A percentile compares a stretch with the other conserved stretches of the same genome.
Conservation (phyloP, 1,140 invertebrate genomes). For the Eufriesea mexicana region DNA sequence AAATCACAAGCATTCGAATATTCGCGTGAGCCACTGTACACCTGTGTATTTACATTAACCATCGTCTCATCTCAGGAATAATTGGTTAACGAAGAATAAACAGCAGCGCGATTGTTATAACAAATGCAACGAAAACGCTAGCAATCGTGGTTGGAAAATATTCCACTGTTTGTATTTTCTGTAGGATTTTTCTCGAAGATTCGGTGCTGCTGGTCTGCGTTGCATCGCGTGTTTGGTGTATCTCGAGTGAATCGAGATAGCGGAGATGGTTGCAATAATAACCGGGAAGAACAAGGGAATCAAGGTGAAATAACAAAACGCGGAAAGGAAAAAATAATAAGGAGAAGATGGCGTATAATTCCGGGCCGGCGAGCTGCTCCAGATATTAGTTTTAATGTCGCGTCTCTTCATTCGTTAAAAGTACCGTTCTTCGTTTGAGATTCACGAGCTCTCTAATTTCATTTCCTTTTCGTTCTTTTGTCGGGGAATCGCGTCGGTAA, state of each 20-base stretch:
- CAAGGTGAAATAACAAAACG: background rate
- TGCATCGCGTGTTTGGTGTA: background rate
- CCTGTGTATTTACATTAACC: no score
- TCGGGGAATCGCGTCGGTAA: background rate
- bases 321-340: slow-evolving; percentile 13
- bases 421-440: slow-evolving; percentile 26
- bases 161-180: background rate
- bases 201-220: no score
- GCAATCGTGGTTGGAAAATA: background rate
- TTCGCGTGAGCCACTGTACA: no score
- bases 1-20: no score
- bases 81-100: no score
- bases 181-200: background rate
- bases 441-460: slow-evolving; percentile 23
- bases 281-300: background rate
- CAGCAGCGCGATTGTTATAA: no score
- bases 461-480: background rate
- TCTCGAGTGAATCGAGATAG: background rate
- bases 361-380: background rate
- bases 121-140: no score
- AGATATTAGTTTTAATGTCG: slow-evolving; percentile 49
- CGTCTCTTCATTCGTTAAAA: slow-evolving; percentile 30
- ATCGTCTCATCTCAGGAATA: no score
- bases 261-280: background rate
- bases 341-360: background rate